Percentiles rank a stretch among this genome's conserved stretches.
These are phyloP conservation scores for Darevskia nairensis DNA, from an alignment of 2,797 vertebrate genomes.

Conservation along the genomic window DNA sequence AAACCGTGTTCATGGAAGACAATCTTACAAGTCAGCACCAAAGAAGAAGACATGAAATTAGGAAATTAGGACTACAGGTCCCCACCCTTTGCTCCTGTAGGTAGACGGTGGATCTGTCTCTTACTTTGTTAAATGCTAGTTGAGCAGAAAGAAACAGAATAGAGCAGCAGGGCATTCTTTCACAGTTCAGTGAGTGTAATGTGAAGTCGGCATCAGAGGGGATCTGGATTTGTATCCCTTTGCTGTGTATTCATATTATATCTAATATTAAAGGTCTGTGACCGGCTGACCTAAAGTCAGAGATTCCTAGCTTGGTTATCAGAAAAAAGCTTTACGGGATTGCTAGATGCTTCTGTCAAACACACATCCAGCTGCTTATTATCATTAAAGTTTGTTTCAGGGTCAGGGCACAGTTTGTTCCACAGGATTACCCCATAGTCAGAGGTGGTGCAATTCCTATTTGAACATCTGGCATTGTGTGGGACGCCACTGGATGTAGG, in stretches of 20 bases:
- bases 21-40: too few species aligned
- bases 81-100: too few species aligned
- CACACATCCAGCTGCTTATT: not conserved
- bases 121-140: not conserved
- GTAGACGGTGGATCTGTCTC: not conserved
- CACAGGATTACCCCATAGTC: not conserved
- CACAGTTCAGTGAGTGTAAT: not conserved
- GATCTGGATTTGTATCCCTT: slow-evolving; percentile 3
- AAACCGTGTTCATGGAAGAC: too few species aligned
- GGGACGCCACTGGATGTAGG: not conserved
- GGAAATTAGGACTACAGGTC: too few species aligned
- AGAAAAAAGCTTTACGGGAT: not conserved
- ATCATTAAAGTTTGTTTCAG: not conserved
- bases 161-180: not conserved
- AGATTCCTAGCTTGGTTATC: not conserved
- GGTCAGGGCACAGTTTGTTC: not conserved
- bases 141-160: slow-evolving; percentile 7
- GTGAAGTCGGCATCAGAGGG: not conserved
- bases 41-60: too few species aligned
- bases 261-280: not conserved
- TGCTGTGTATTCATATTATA: slow-evolving; percentile 2
- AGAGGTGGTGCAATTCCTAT: not conserved
- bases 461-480: not conserved
- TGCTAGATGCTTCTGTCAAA: not conserved
- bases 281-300: not conserved